phyloP scores from a whole-genome alignment of 2,888 invertebrate genomes.

The Caenorhabditis zanzibari region DNA sequence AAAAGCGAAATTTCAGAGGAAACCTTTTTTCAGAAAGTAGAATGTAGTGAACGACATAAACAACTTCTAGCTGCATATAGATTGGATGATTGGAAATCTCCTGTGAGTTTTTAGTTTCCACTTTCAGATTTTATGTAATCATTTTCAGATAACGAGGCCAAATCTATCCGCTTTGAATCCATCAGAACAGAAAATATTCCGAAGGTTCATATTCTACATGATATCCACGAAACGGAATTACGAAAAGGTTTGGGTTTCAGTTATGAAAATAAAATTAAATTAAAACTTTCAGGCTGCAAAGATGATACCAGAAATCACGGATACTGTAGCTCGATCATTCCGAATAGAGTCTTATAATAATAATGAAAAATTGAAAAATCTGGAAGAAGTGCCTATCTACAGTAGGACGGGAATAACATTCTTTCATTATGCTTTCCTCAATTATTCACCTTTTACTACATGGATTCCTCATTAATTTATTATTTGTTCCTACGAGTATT shows the following conservation, averaged over 20 bases:
- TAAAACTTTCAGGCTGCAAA: slow-evolving; percentile 32
- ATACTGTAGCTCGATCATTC: slow-evolving; percentile 21
- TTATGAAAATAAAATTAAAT: not conserved
- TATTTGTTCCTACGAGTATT: slow-evolving; percentile 19
- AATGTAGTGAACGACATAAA: slow-evolving; percentile 52
- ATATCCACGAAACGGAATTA: slow-evolving; percentile 29
- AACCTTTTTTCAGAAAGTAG: slow-evolving; percentile 8
- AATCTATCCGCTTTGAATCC: slow-evolving; percentile 42
- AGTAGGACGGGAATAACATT: slow-evolving; percentile 45
- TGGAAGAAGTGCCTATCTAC: slow-evolving; percentile 44
- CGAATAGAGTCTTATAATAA: slow-evolving; percentile 49
- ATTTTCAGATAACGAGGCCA: slow-evolving; percentile 28
- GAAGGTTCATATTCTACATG: slow-evolving; percentile 48
- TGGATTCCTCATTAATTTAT: not conserved
- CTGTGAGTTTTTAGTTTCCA: slow-evolving; percentile 16
- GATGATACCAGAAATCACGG: slow-evolving; percentile 43
- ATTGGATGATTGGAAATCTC: slow-evolving; percentile 43
- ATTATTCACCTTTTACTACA: slow-evolving; percentile 19
- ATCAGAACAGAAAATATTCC: slow-evolving; percentile 49
- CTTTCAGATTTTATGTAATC: not conserved
- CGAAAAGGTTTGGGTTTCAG: slow-evolving; percentile 14
- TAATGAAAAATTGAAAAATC: slow-evolving; percentile 22
- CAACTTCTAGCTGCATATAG: slow-evolving; percentile 40
- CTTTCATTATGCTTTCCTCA: slow-evolving; percentile 37
- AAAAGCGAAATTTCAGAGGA: not conserved